Evolutionary conservation across 92 coral and sea anemone genomes (phyloP), one percentile per base, ranked within the genome.

Genomic region (Virgularia gustaviana): DNA sequence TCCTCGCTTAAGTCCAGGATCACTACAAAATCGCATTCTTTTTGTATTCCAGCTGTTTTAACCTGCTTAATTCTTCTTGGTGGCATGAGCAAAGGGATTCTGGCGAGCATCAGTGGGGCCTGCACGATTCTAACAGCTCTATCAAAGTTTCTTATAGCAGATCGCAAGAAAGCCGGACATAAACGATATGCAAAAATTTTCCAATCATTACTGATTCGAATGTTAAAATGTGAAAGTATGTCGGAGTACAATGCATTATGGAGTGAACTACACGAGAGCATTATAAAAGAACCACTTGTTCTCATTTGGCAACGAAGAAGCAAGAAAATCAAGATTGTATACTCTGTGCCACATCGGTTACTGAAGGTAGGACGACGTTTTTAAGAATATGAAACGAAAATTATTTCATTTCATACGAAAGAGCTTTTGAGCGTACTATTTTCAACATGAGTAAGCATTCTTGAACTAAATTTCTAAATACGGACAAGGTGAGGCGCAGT

Each of bases 121-220:
- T 65, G 72, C 30, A 65, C 72, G 34, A 42, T 65, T 9, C 23
- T 65, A 9, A 65, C 72, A 41, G 72, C 72, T 3, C 28, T 37
- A 39, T 65, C 72, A 42, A 65, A 65, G 36, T 65, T 65, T 49
- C 32, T 65, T 27, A 56, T 65, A 18, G 72, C 72, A 18, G 72
- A 65, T 25, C 72, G 72, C 3, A 65, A 65, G n/a, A 65, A 65
- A 41, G 72, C 72, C 27, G 72, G 72, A 19, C 72, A 65, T 20
- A 65, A 65, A 65, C 72, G 72, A 29, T 65, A 41, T 41, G 55
- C 56, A 24, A 65, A 65, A 25, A 36, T 65, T 7, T 65, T 65
- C 44, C 72, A 65, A 49, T 41, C 72, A 1, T 34, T 65, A 13
- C 19, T 65, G 19, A 65, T 65, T 10, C 72, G 72, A 13, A 42